Conservation (phyloP, 2,113 vertebrate genomes). For the Burhinus oedicnemus region DNA sequence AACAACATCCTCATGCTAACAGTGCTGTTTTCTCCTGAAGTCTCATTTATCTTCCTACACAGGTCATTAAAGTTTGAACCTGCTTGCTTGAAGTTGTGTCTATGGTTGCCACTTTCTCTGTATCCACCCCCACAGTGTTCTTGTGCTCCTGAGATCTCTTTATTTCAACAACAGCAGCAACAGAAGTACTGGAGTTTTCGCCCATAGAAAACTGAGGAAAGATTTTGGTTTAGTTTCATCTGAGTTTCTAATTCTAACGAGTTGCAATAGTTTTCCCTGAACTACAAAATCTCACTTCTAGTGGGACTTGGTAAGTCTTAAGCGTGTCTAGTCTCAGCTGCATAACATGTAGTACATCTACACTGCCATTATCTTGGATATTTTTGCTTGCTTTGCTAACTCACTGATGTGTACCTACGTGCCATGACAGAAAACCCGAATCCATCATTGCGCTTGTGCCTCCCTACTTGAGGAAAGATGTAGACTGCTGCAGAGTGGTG, state of each 20-base stretch:
- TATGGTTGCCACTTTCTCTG: constrained; percentile 18
- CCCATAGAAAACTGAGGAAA: neutral
- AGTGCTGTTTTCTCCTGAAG: constrained; percentile 42
- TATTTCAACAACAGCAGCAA: neutral
- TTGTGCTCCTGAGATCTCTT: constrained; percentile 11
- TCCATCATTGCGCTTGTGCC: neutral
- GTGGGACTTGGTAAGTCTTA: neutral
- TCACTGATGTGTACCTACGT: neutral
- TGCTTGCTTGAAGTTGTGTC: constrained; percentile 40
- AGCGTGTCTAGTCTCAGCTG: neutral
- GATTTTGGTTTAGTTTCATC: neutral
- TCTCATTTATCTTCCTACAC: constrained; percentile 61
- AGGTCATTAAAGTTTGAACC: constrained; percentile 44
- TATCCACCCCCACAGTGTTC: constrained; percentile 47
- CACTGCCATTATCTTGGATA: neutral
- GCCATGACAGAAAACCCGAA: neutral
- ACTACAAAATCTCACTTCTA: neutral
- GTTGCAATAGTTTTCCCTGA: neutral
- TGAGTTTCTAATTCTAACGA: neutral
- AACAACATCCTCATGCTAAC: constrained; percentile 47
- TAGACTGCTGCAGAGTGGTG: neutral
- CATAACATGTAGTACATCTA: neutral
- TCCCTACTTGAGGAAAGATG: neutral
- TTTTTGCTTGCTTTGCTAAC: neutral
- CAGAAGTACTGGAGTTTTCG: neutral